Evolutionary conservation across 2,797 vertebrate genomes (phyloP), one percentile per base, ranked within the genome.

Genomic region (Potorous gilbertii): DNA sequence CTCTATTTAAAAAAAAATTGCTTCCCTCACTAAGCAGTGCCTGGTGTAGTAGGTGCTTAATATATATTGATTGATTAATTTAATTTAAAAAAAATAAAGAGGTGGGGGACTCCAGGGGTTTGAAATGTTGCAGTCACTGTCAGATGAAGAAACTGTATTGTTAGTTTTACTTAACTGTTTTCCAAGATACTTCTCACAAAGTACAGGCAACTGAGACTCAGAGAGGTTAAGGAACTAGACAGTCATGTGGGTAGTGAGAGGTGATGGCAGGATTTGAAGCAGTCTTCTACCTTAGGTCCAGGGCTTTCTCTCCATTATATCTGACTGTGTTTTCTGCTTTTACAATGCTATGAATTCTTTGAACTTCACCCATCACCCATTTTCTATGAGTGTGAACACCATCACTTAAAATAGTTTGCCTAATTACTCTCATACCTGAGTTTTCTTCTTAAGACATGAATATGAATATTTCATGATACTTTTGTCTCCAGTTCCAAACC

Each of bases 401-500:
- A 6, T 56, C 57, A 40, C 59, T 93, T 93, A 55, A 93, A 96
- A 91, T 92, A 27, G 9, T 0, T 21, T 28, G 50, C 57, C n/a
- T 66, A 59, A 27, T 90, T 81, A 55, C 46, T 94, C 2, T 62
- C 52, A 94, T 8, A 5, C 40, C 59, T 92, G 50, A 21, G 29
- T 1, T 62, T 94, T 18, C 16, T 74, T 74, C 50, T 54, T 66
- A 81, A 62, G 74, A 56, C 92, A 62, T 93, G 21, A 95, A 59
- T 93, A 94, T 62, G 50, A 12, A 89, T 54, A 95, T 52, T 81
- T 94, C 50, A 8, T 54, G 12, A 55, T 90, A 31, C 8, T 94
- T 96, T 95, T 59, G 74, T 56, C 95, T 92, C n/a, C 12, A 90
- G 1, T 55, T 92, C 34, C 52, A 31, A 55, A 54, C 3, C 91